Evolutionary conservation across 2,797 vertebrate species (phyloP).

Genomic region (Tenualosa thibaudeaui): DNA sequence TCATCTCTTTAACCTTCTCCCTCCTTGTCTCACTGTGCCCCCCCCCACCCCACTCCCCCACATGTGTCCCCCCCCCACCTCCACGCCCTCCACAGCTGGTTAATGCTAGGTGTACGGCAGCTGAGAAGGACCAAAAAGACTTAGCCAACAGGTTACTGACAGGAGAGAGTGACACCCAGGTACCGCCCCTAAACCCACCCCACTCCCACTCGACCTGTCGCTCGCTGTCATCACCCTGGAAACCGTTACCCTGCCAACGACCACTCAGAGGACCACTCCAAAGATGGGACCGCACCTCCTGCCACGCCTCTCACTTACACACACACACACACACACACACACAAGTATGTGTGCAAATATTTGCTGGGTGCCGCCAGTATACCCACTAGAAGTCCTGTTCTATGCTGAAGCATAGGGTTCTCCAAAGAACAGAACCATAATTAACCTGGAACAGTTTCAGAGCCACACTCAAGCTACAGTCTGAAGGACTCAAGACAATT

Average conservation of each 20-base stretch:
- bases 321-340: conserved; percentile 26
- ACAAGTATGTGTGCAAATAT: conserved; percentile 2
- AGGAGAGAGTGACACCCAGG: conserved; percentile 98
- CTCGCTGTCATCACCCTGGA: conserved; percentile 63
- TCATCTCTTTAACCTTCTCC: conserved; percentile 47
- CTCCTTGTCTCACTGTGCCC: conserved; percentile 57
- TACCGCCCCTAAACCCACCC: conserved; percentile 69
- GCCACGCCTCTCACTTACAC: conserved; percentile 16
- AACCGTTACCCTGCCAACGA: conserved; percentile 19
- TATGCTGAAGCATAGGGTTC: too few species aligned
- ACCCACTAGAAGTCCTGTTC: background rate
- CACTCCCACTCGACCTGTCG: conserved; percentile 44
- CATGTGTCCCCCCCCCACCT: conserved; percentile 4
- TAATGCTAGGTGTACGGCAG: conserved; percentile 93
- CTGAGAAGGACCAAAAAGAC: conserved; percentile 99
- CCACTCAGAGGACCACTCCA: conserved; percentile 59
- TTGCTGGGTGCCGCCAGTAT: background rate
- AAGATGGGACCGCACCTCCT: conserved; percentile 58
- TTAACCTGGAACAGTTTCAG: too few species aligned
- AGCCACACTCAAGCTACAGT: too few species aligned
- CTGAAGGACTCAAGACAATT: background rate
- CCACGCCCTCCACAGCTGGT: conserved; percentile 84
- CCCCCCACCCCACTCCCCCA: conserved; percentile 53
- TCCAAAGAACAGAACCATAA: too few species aligned
- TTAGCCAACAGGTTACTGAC: conserved; percentile 99